Base-by-base conservation (phyloP, 1,140 invertebrate species). In the Drosophila sp. region DNA sequence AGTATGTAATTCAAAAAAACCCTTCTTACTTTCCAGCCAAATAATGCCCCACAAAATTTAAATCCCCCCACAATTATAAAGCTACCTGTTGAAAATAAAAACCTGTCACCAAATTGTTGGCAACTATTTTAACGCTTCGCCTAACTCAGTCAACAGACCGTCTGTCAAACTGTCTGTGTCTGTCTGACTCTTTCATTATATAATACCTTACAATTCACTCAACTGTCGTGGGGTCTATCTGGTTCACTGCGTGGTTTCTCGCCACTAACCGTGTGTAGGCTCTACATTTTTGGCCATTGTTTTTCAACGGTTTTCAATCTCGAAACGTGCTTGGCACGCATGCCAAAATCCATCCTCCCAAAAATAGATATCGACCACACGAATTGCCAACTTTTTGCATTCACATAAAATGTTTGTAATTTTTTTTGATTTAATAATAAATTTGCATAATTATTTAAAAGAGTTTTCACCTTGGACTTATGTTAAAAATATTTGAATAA, bases 281-380 rank as follows among this genome's bases (percentile, higher is more conserved):
- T 69, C 21, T 36, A 48, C 8, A 40, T 73, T 67, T 67, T 38
- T 69, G 1, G 53, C 29, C 57, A 71, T 46, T 64, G n/a, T 18
- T 69, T 18, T 69, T 76, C 46, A 25, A 58, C 43, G 14, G 34
- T 11, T 63, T 70, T 40, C 36, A 41, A 41, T 58, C 48, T 14
- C 71, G 59, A 86, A 86, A 86, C 82, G 82, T 86, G 82, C 82
- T 79, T 86, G 82, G 82, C 82, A 82, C 76, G 76, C 78, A 69
- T 87, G 79, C 56, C 73, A 48, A 70, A 57, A 63, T 27, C 13
- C 65, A 40, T n/a, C 40, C 54, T 4, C 18, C 6, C 14, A 18
- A 50, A 63, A 41, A 45, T 11, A 56, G 5, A 41, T 2, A 32
- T 9, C 8, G 57, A 53, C 51, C 21, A 21, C 34, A 40, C 16